Evolutionary conservation across 2,797 vertebrate genomes (phyloP).

Genomic region (Pantherophis vulpinus): DNA sequence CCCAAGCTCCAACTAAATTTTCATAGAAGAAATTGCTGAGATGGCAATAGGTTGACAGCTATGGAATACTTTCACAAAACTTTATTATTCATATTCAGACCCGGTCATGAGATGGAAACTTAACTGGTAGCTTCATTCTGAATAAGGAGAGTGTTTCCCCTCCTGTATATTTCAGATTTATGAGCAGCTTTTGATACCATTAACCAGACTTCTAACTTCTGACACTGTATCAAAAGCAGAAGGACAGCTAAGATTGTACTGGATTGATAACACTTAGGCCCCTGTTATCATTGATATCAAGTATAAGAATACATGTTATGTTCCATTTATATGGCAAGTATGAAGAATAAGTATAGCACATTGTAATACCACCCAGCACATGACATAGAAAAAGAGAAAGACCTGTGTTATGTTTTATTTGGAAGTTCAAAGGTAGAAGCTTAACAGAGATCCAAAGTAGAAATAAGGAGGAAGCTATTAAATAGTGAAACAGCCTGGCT

Average conservation of each 20-base stretch:
- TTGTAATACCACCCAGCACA: neutral
- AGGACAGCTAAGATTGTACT: no score
- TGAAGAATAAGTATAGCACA: neutral
- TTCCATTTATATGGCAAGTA: neutral
- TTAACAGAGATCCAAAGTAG: neutral
- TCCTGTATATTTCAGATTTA: neutral
- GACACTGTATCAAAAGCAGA: neutral
- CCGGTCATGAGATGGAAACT: neutral
- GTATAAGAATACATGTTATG: neutral
- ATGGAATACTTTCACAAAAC: neutral
- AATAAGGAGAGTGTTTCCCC: neutral
- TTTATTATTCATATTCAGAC: neutral
- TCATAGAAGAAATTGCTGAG: neutral
- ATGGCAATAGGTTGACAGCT: neutral
- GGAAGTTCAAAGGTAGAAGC: neutral
- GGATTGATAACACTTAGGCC: neutral
- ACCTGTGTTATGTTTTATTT: neutral
- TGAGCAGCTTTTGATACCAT: neutral
- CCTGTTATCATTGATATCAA: neutral
- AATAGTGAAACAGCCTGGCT: no score
- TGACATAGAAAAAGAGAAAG: neutral
- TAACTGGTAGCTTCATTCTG: neutral
- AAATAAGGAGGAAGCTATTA: no score
- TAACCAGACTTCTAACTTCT: neutral
- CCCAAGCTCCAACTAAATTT: neutral